Percentiles rank a stretch among this genome's conserved stretches.
Conservation (phyloP, 2,113 vertebrate genomes). For the Sinocyclocheilus anophthalmus region DNA sequence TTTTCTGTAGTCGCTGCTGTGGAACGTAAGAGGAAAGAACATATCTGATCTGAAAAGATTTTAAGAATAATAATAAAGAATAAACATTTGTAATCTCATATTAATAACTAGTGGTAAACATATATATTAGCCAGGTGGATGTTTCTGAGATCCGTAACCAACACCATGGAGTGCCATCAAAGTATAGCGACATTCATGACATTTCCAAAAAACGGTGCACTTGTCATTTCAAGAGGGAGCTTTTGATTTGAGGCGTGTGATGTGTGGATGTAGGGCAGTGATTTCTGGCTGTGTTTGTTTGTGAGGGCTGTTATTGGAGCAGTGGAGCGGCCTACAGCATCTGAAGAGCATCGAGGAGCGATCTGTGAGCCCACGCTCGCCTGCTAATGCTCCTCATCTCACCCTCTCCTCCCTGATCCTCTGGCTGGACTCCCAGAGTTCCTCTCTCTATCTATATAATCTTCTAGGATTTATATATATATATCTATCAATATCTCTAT, state of each 20-base stretch:
- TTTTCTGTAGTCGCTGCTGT: background rate
- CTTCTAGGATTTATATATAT: no score
- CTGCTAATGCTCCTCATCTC: constrained; percentile 28
- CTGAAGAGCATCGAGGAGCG: constrained; percentile 61
- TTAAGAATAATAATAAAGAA: no score
- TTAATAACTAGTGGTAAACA: background rate
- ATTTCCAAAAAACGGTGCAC: background rate
- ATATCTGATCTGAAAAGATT: background rate
- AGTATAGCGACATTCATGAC: background rate
- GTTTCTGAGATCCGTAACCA: background rate
- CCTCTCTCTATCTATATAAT: constrained; percentile 55
- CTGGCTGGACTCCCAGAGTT: constrained; percentile 66
- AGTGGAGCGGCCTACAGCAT: constrained; percentile 54
- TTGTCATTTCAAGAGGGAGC: background rate
- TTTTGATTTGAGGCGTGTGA: background rate
- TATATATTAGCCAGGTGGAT: background rate
- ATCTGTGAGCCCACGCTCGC: constrained; percentile 36
- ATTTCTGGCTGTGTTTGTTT: constrained; percentile 29
- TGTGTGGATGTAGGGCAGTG: constrained; percentile 1
- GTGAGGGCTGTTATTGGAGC: constrained; percentile 47
- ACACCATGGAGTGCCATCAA: background rate
- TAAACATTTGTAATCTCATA: background rate
- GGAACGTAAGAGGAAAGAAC: background rate
- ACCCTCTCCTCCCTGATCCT: constrained; percentile 55
- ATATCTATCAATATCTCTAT: no score